Percentiles rank a stretch among this genome's conserved stretches.
These are phyloP conservation scores for Sminthurides aquaticus DNA, from an alignment of 2,888 invertebrate species.

Conservation along the genomic window DNA sequence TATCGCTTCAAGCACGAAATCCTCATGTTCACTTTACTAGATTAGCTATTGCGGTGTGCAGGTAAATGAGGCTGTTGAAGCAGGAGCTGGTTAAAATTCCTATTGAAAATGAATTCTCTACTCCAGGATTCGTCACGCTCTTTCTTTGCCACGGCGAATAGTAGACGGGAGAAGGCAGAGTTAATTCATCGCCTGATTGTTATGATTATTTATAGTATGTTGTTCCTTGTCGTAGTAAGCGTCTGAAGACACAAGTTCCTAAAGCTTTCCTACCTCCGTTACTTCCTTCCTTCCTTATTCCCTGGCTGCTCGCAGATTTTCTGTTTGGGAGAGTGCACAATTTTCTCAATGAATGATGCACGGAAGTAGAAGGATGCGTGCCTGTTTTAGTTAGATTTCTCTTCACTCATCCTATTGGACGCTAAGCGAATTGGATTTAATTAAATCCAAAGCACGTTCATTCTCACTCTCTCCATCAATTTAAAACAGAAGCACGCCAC, in stretches of 20 bases:
- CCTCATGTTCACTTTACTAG: not conserved
- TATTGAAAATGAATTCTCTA: not conserved
- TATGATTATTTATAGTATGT: not conserved
- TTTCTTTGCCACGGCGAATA: not conserved
- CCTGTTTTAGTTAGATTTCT: not conserved
- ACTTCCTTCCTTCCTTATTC: no score
- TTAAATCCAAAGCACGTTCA: slow-evolving; percentile 4
- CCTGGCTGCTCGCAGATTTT: no score
- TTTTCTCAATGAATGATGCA: not conserved
- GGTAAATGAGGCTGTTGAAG: not conserved
- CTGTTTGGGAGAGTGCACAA: not conserved
- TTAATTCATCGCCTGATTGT: not conserved
- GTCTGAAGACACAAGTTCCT: not conserved
- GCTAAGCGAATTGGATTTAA: not conserved
- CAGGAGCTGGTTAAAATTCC: not conserved
- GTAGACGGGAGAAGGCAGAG: not conserved
- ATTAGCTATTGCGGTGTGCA: no score
- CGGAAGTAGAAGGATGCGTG: not conserved
- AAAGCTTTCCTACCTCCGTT: no score
- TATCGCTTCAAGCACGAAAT: not conserved
- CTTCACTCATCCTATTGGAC: not conserved
- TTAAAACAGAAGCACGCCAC: no score
- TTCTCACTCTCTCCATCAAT: no score
- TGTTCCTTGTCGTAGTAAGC: not conserved
- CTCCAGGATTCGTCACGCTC: not conserved